Percentiles rank a stretch among this genome's conserved stretches.
Conservation (phyloP, 2,888 invertebrate species). For the Caenorhabditis becei region DNA sequence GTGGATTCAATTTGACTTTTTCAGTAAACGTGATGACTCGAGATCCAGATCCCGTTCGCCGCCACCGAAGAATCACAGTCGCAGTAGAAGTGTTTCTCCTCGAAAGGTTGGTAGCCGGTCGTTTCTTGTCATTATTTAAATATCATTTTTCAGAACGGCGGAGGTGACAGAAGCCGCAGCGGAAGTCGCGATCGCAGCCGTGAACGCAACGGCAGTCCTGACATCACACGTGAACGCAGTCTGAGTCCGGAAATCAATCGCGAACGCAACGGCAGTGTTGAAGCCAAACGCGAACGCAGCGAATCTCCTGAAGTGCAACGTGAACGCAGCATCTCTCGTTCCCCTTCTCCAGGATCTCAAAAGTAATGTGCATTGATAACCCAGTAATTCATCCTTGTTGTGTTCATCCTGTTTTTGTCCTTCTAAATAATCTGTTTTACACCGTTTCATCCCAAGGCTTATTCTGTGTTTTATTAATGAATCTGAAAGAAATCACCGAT, state of each 20-base stretch:
- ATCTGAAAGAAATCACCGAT: not conserved
- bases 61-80: constrained; percentile 18
- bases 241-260: too few species aligned
- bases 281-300: constrained; percentile 16
- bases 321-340: constrained; percentile 40
- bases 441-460: not conserved
- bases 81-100: constrained; percentile 28
- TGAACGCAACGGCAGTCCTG: constrained; percentile 8
- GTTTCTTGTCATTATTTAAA: not conserved
- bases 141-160: constrained; percentile 35
- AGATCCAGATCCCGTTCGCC: constrained; percentile 42
- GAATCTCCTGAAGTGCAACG: too few species aligned
- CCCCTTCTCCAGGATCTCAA: constrained; percentile 48
- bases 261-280: constrained; percentile 31
- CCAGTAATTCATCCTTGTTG: constrained; percentile 24
- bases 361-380: constrained; percentile 4
- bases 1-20: not conserved
- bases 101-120: not conserved
- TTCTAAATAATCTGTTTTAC: constrained; percentile 2
- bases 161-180: constrained; percentile 38
- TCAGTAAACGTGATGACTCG: constrained; percentile 38
- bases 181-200: constrained; percentile 35
- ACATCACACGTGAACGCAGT: constrained; percentile 10
- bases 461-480: not conserved
- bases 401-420: constrained; percentile 11